Evolutionary conservation across 2,113 vertebrate genomes (phyloP), one percentile per base, ranked within the genome.

Genomic region (Ceyx melanurus): DNA sequence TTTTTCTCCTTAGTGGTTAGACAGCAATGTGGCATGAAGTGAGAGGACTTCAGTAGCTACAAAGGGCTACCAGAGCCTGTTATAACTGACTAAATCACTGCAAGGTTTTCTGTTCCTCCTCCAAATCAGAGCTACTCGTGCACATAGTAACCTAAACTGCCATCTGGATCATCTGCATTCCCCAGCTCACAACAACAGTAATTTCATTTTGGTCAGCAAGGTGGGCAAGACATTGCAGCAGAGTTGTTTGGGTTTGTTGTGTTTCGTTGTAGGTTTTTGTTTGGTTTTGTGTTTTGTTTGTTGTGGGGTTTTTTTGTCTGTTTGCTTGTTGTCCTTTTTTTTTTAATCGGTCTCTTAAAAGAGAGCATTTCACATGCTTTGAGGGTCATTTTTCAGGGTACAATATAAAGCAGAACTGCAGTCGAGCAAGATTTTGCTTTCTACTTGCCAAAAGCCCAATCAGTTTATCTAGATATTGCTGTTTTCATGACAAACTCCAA

Each of bases 41-140:
- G 21, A 2, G 3, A 10, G 6, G 43, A 66, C 40, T 90, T 60
- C 50, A 37, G 58, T 1, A 57, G n/a, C 50, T 65, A 67, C 1
- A 3, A 57, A n/a, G 0, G 3, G 23, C 42, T 23, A 28, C n/a
- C 31, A 12, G 35, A 33, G 31, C 21, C 50, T 54, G 8, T 3
- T 8, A 13, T 3, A 56, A 54, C 11, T 15, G 13, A 15, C 9
- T 54, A 64, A 70, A 62, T 33, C 14, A 43, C 33, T 14, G 13
- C 73, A 86, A 45, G 7, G 19, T 60, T 86, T 82, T 71, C 6
- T 45, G 16, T 14, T 35, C 43, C 57, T 19, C 35, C 18, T 86
- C 7, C n/a, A 64, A 67, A n/a, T 64, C 53, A 77, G 43, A 62
- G 28, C 70, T 13, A 75, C 9, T 13, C 20, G 5, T 40, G 29